Percentiles rank a stretch among this genome's conserved stretches.
phyloP scores from a whole-genome alignment of 2,888 invertebrate species.

The Euplexia lucipara region DNA sequence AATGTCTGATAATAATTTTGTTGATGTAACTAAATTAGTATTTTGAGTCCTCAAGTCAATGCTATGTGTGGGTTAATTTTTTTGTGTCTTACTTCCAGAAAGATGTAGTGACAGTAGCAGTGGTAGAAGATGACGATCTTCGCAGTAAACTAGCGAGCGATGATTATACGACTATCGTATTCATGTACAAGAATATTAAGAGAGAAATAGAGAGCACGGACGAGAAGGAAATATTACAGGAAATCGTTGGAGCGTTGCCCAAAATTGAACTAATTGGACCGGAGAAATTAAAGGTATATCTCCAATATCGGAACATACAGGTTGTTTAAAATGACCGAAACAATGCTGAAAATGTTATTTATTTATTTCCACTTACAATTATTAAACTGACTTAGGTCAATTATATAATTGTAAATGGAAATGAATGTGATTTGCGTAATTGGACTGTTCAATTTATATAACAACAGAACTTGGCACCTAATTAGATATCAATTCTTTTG shows the following conservation, averaged over 20 bases:
- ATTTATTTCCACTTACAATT: too few relatives aligned
- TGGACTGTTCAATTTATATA: too few relatives aligned
- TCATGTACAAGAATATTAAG: slow-evolving; percentile 72
- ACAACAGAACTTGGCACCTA: too few relatives aligned
- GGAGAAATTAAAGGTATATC: slow-evolving; percentile 79
- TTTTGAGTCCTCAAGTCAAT: neutral
- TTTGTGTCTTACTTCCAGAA: slow-evolving; percentile 69
- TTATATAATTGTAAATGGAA: too few relatives aligned
- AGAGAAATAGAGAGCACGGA: slow-evolving; percentile 77
- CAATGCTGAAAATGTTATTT: too few relatives aligned
- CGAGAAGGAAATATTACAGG: slow-evolving; percentile 77
- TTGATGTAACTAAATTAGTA: neutral
- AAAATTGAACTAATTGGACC: slow-evolving; percentile 75
- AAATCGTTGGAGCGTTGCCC: slow-evolving; percentile 78
- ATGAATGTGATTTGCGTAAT: too few relatives aligned
- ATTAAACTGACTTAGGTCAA: too few relatives aligned
- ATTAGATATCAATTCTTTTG: too few relatives aligned
- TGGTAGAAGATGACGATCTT: slow-evolving; percentile 78
- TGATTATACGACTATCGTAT: slow-evolving; percentile 77
- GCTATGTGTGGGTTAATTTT: neutral
- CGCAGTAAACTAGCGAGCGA: slow-evolving; percentile 72
- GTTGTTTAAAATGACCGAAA: too few relatives aligned
- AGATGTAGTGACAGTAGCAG: slow-evolving; percentile 76
- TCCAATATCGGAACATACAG: too few relatives aligned
- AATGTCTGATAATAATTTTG: neutral